A percentile compares a stretch with the other conserved stretches of the same genome.
Evolutionary conservation across 2,113 vertebrate species (phyloP).

Genomic region (Oreochromis spilurus): DNA sequence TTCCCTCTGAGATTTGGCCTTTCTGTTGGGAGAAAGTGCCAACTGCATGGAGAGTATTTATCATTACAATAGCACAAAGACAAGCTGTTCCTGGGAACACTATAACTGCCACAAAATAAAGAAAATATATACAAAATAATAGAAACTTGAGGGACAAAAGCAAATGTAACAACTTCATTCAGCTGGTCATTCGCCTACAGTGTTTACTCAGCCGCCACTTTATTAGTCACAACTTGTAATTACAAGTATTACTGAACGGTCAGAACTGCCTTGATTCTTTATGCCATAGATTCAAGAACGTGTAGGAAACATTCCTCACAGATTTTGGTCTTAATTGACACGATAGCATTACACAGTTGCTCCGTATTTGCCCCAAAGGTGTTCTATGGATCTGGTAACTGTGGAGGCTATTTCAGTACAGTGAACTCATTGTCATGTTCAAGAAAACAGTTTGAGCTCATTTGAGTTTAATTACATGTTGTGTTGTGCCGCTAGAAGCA

Average conservation of each 20-base stretch:
- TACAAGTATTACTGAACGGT: not conserved
- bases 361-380: not conserved
- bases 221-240: not conserved
- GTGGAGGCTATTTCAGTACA: not conserved
- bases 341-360: not conserved
- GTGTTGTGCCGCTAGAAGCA: not conserved
- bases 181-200: not conserved
- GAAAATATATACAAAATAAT: not conserved
- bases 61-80: not conserved
- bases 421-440: not conserved
- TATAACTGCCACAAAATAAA: not conserved
- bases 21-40: slow-evolving; percentile 3
- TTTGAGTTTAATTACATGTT: not conserved
- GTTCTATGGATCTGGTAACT: not conserved
- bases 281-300: not conserved
- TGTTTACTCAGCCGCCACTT: not conserved
- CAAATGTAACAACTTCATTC: not conserved
- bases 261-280: not conserved
- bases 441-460: not conserved
- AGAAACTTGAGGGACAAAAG: not conserved
- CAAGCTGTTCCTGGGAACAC: not conserved
- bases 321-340: not conserved
- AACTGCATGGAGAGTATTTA: not conserved
- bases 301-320: not conserved
- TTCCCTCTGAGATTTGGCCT: slow-evolving; percentile 11